Conservation (phyloP, 2,113 vertebrate genomes). For the Oxygymnocypris stewartii region DNA sequence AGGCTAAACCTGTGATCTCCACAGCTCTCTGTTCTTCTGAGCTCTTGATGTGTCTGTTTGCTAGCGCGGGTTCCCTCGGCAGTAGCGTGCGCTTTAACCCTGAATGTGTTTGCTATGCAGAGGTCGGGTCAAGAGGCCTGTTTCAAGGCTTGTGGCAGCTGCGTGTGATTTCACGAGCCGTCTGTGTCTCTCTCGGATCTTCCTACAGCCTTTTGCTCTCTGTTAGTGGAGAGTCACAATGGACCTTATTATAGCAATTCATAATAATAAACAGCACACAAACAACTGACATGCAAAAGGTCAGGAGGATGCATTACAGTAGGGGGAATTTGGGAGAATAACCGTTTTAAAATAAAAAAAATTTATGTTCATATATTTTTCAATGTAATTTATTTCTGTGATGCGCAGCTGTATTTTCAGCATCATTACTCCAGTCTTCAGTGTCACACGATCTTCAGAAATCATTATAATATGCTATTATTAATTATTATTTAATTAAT, state of each 20-base stretch:
- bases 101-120: conserved; percentile 53
- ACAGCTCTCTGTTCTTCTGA: conserved; percentile 11
- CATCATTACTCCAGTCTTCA: too few relatives aligned
- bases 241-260: not conserved
- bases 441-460: too few relatives aligned
- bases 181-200: conserved; percentile 52
- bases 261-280: not conserved
- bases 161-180: conserved; percentile 70
- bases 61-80: not conserved
- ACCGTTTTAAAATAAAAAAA: too few relatives aligned
- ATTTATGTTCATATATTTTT: too few relatives aligned
- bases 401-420: too few relatives aligned
- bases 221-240: not conserved
- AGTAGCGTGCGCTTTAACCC: not conserved
- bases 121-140: conserved; percentile 51
- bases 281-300: not conserved
- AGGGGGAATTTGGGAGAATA: not conserved
- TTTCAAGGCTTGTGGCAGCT: conserved; percentile 67
- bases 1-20: conserved; percentile 42
- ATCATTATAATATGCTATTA: too few relatives aligned
- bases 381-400: too few relatives aligned
- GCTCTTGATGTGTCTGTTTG: conserved; percentile 49
- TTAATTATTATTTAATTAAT: too few relatives aligned
- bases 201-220: conserved; percentile 29
- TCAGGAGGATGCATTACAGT: not conserved